phyloP scores from a whole-genome alignment of 2,888 invertebrate genomes.

The Eumacrocentrus americanus region DNA sequence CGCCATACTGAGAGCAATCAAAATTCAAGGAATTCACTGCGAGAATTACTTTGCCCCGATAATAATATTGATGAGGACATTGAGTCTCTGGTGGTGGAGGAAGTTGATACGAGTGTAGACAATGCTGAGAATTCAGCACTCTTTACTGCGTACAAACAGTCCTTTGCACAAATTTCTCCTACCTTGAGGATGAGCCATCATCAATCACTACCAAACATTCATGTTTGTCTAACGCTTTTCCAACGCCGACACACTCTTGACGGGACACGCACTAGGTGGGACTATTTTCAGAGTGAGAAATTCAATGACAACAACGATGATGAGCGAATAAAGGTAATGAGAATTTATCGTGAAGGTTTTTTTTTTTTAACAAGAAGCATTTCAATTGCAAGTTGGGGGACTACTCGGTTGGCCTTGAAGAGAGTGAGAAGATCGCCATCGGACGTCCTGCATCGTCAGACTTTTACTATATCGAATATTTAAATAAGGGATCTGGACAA shows the following conservation, averaged over 20 bases:
- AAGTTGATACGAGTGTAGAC: slow-evolving; percentile 6
- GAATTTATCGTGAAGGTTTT: slow-evolving; percentile 4
- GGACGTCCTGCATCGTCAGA: too few species aligned
- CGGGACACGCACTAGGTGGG: neutral
- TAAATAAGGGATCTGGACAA: neutral
- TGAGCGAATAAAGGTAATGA: slow-evolving; percentile 4
- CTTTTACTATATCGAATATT: neutral
- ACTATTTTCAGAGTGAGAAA: neutral
- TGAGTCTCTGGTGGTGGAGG: neutral
- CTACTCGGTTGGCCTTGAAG: too few species aligned
- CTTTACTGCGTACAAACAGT: slow-evolving; percentile 12
- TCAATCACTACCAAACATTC: neutral
- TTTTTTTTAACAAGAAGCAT: slow-evolving; percentile 2
- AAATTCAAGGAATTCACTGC: slow-evolving; percentile 36
- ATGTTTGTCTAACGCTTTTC: slow-evolving; percentile 1
- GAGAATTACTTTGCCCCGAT: slow-evolving; percentile 30
- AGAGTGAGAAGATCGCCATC: too few species aligned
- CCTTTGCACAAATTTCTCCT: neutral
- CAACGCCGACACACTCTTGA: slow-evolving; percentile 8
- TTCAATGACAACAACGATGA: slow-evolving; percentile 4
- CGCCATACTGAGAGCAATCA: slow-evolving; percentile 29
- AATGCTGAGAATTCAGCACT: slow-evolving; percentile 24
- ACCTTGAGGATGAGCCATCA: neutral
- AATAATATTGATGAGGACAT: slow-evolving; percentile 2
- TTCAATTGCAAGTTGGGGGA: neutral